Percentiles rank a stretch among this genome's conserved stretches.
These are phyloP conservation scores for Girardia tigrina DNA, from an alignment of 2,888 invertebrate genomes.

Conservation along the genomic window DNA sequence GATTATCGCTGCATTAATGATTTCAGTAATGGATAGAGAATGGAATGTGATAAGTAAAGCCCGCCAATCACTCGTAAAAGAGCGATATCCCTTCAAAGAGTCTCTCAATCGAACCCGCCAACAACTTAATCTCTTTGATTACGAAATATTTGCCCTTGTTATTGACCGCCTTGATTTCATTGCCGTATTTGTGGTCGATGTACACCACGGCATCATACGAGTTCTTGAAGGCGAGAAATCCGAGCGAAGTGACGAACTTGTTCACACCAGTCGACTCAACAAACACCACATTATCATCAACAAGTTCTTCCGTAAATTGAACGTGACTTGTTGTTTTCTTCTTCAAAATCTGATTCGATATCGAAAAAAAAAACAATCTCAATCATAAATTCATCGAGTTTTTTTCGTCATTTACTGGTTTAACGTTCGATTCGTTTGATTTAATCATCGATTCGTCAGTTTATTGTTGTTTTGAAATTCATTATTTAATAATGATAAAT, in stretches of 20 bases:
- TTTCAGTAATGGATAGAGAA: no score
- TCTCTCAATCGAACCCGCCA: not conserved
- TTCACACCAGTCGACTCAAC: not conserved
- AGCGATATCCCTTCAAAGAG: no score
- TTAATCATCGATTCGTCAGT: not conserved
- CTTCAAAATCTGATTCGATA: not conserved
- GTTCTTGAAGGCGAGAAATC: not conserved
- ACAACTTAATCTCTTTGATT: not conserved
- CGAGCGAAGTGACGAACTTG: not conserved
- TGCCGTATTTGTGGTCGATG: not conserved
- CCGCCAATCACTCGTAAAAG: no score
- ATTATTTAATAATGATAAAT: not conserved
- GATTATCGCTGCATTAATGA: no score
- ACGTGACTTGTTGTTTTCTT: slow-evolving; percentile 9
- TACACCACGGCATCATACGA: not conserved
- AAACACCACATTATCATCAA: not conserved
- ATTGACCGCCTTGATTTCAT: not conserved
- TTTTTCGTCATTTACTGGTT: not conserved
- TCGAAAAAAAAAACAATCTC: no score
- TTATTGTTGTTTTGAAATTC: not conserved
- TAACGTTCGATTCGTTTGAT: not conserved
- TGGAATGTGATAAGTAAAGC: no score
- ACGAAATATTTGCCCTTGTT: not conserved
- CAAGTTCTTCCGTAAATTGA: not conserved
- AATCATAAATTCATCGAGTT: not conserved